Evolutionary conservation across 2,113 vertebrate genomes (phyloP).

Genomic region (Alaudala cheleensis): DNA sequence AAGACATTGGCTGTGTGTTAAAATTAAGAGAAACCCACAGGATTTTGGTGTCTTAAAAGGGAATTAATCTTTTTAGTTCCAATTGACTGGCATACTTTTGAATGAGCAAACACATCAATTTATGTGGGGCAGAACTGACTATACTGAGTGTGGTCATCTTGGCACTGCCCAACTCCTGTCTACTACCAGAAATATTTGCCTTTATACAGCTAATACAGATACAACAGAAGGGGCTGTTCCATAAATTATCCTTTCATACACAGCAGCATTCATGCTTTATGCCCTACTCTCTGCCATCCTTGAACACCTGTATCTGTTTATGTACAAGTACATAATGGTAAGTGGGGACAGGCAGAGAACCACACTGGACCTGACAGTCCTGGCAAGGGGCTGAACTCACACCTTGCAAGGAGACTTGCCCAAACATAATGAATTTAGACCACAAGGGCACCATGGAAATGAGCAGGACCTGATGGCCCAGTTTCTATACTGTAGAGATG

Average conservation of each 20-base stretch:
- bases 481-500: not conserved
- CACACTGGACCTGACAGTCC: not conserved
- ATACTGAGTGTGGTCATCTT: not conserved
- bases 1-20: not conserved
- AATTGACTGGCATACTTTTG: not conserved
- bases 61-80: not conserved
- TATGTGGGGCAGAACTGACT: not conserved
- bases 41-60: not conserved
- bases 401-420: not conserved
- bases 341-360: not conserved
- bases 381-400: not conserved
- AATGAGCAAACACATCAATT: not conserved
- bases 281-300: not conserved
- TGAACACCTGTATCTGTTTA: not conserved
- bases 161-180: not conserved
- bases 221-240: not conserved
- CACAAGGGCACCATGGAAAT: rapidly evolving
- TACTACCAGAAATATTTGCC: not conserved
- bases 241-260: not conserved
- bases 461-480: not conserved
- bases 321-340: not conserved
- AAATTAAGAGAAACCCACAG: not conserved
- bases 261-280: not conserved
- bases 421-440: rapidly evolving
- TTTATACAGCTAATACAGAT: not conserved